Conservation (phyloP, 1,140 invertebrate species). For the Melanaphis sacchari region DNA sequence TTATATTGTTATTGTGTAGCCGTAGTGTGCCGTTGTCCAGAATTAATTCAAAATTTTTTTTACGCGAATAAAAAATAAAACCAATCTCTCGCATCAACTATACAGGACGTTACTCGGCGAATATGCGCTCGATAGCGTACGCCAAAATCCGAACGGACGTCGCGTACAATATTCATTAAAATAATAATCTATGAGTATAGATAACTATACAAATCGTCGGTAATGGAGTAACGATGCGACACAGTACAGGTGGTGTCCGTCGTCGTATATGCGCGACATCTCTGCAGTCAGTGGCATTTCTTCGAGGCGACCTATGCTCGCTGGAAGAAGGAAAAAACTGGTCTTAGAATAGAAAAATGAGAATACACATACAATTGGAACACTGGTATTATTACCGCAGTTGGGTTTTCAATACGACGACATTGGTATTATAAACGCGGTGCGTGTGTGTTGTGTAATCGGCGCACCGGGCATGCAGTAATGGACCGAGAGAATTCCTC, state of each 20-base stretch:
- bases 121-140: background rate
- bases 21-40: background rate
- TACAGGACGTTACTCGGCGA: background rate
- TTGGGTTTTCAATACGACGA: background rate
- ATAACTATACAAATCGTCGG: background rate
- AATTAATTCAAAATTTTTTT: constrained; percentile 32
- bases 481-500: constrained; percentile 19
- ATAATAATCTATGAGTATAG: background rate
- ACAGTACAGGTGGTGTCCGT: background rate
- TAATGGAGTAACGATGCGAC: background rate
- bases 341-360: background rate
- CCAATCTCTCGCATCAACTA: background rate
- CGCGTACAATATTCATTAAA: background rate
- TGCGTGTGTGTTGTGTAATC: constrained; percentile 38
- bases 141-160: background rate
- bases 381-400: background rate
- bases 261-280: background rate
- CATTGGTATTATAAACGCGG: background rate
- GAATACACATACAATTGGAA: background rate
- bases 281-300: constrained; percentile 8
- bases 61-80: background rate
- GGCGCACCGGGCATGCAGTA: constrained; percentile 22
- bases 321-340: background rate
- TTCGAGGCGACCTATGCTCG: background rate
- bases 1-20: background rate